Evolutionary conservation across 2,888 invertebrate genomes (phyloP).

Genomic region (Mimachlamys varia): DNA sequence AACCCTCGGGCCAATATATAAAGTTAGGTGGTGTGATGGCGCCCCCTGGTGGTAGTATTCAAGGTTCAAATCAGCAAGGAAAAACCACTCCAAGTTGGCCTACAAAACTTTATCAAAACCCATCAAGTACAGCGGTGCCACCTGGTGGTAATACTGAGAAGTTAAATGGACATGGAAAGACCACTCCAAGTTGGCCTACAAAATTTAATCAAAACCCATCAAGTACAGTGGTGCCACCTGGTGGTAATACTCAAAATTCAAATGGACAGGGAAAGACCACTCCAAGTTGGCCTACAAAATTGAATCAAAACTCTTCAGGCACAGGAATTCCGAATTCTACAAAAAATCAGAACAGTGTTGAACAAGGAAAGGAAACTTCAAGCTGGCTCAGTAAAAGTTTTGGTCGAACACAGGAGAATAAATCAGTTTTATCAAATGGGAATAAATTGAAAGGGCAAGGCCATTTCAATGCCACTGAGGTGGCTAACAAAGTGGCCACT

Average conservation of each 20-base stretch:
- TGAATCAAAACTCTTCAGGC: not conserved
- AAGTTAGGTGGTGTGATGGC: not conserved
- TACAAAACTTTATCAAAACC: constrained; percentile 22
- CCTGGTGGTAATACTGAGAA: not conserved
- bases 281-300: not conserved
- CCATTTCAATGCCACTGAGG: not conserved
- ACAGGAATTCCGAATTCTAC: not conserved
- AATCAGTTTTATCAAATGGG: not conserved
- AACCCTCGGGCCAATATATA: not conserved
- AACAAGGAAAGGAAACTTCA: not conserved
- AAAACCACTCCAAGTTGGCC: not conserved
- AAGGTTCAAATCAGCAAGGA: not conserved
- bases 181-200: not conserved
- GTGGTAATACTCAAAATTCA: not conserved
- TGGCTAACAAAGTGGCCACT: not conserved
- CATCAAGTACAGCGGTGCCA: not conserved
- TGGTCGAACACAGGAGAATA: not conserved
- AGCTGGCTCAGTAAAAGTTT: constrained; percentile 6
- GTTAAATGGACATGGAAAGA: not conserved
- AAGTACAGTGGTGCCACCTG: not conserved
- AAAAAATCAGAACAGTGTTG: not conserved
- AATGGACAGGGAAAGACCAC: not conserved
- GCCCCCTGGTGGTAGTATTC: not conserved
- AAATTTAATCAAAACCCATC: not conserved
- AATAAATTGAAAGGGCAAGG: not conserved